A percentile compares a stretch with the other conserved stretches of the same genome.
These are phyloP conservation scores for Chloroceryle inda DNA, from an alignment of 2,797 vertebrate genomes.

Conservation along the genomic window DNA sequence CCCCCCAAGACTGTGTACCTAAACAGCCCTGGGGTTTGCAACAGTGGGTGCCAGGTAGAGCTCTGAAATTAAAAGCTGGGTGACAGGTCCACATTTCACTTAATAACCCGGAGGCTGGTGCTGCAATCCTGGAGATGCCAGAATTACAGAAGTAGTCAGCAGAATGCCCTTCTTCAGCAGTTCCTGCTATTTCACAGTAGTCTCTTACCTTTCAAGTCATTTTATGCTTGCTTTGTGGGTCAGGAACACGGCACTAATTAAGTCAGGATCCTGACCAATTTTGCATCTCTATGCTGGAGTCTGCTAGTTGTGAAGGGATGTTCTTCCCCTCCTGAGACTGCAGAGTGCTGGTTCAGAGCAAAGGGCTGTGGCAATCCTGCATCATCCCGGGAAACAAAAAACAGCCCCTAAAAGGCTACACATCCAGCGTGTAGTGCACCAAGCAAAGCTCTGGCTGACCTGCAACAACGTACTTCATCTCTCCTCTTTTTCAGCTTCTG, in stretches of 20 bases:
- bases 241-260: neutral
- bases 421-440: neutral
- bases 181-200: neutral
- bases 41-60: neutral
- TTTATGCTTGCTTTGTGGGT: neutral
- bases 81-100: neutral
- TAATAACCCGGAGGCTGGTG: neutral
- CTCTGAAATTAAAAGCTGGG: neutral
- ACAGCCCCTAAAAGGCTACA: fast-evolving
- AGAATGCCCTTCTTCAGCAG: neutral
- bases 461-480: neutral
- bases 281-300: neutral
- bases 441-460: neutral
- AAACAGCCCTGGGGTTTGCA: neutral
- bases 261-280: neutral
- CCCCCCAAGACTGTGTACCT: neutral
- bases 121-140: neutral
- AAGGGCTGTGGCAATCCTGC: neutral
- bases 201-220: neutral
- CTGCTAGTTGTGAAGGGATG: neutral
- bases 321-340: neutral
- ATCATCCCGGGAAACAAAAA: neutral
- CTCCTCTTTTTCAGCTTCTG: neutral
- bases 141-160: neutral
- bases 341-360: neutral